Evolutionary conservation across 2,113 vertebrate genomes (phyloP).

Genomic region (Coryphaenoides rupestris): DNA sequence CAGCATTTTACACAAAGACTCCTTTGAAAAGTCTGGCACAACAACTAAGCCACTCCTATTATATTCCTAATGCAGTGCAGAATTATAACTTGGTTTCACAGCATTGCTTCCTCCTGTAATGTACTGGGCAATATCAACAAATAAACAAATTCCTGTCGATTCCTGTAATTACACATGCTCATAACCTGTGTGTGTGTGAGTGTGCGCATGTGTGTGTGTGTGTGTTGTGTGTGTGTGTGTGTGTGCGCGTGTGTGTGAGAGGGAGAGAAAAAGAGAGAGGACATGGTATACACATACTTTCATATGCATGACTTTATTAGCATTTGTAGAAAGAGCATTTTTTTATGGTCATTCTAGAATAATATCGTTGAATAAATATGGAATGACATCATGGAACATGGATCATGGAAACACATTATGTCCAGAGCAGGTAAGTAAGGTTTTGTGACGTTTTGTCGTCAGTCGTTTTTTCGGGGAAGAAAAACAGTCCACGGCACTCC

Average conservation of each 20-base stretch:
- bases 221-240: slow-evolving; percentile 7
- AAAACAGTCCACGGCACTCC: too few species aligned
- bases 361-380: too few species aligned
- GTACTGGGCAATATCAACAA: slow-evolving; percentile 24
- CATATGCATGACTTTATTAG: too few species aligned
- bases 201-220: slow-evolving; percentile 1
- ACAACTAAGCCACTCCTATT: slow-evolving; percentile 65
- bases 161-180: slow-evolving; percentile 33
- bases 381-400: too few species aligned
- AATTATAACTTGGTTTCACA: slow-evolving; percentile 54
- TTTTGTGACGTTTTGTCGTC: slow-evolving; percentile 43
- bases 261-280: too few species aligned
- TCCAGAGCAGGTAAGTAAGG: slow-evolving; percentile 32
- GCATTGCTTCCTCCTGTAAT: slow-evolving; percentile 42
- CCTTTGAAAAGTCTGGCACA: slow-evolving; percentile 61
- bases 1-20: slow-evolving; percentile 61
- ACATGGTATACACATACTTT: too few species aligned
- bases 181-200: slow-evolving; percentile 1
- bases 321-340: too few species aligned
- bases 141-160: slow-evolving; percentile 29
- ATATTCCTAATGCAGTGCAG: slow-evolving; percentile 50
- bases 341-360: too few species aligned
- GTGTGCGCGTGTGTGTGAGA: too few species aligned
- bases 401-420: slow-evolving; percentile 13
- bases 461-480: slow-evolving; percentile 41